These are phyloP conservation scores for Melinaea menophilus DNA, from an alignment of 2,888 invertebrate genomes.

Conservation along the genomic window DNA sequence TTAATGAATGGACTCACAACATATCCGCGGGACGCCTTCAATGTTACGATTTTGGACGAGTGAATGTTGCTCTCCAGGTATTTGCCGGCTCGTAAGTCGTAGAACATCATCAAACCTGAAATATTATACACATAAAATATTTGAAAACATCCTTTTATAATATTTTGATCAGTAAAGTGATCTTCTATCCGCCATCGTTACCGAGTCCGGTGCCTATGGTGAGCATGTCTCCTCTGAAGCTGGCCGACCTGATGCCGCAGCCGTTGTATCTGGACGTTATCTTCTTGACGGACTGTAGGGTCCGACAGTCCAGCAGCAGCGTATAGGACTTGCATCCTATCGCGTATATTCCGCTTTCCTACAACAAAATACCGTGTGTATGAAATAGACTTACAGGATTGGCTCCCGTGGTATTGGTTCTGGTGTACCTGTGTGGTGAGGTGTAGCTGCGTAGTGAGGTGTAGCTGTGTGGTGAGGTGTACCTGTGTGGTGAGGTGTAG, in stretches of 20 bases:
- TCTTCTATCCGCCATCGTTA: slow-evolving; percentile 27
- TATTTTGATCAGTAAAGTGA: not conserved
- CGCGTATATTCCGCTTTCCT: slow-evolving; percentile 92
- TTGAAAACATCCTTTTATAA: not conserved
- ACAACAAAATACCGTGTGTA: slow-evolving; percentile 40
- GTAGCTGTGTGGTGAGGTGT: not conserved
- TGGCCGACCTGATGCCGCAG: slow-evolving; percentile 94
- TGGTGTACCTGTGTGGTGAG: too few relatives aligned
- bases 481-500: slow-evolving; percentile 45
- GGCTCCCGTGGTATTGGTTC: not conserved
- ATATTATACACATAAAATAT: not conserved
- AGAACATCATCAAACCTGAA: slow-evolving; percentile 90
- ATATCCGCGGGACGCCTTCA: slow-evolving; percentile 92
- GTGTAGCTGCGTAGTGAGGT: slow-evolving; percentile 81
- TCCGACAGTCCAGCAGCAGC: slow-evolving; percentile 91
- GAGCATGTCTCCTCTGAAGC: slow-evolving; percentile 92
- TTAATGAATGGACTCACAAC: slow-evolving; percentile 79
- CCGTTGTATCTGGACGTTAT: slow-evolving; percentile 92
- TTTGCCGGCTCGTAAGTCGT: slow-evolving; percentile 93
- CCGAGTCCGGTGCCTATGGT: slow-evolving; percentile 95
- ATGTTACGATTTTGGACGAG: slow-evolving; percentile 90
- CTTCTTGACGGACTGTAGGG: slow-evolving; percentile 88
- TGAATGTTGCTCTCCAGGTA: slow-evolving; percentile 94
- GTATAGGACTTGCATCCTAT: slow-evolving; percentile 97
- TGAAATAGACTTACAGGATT: not conserved